These are phyloP conservation scores for Thalassarche chlororhynchos DNA, from an alignment of 2,113 vertebrate genomes.

Conservation along the genomic window DNA sequence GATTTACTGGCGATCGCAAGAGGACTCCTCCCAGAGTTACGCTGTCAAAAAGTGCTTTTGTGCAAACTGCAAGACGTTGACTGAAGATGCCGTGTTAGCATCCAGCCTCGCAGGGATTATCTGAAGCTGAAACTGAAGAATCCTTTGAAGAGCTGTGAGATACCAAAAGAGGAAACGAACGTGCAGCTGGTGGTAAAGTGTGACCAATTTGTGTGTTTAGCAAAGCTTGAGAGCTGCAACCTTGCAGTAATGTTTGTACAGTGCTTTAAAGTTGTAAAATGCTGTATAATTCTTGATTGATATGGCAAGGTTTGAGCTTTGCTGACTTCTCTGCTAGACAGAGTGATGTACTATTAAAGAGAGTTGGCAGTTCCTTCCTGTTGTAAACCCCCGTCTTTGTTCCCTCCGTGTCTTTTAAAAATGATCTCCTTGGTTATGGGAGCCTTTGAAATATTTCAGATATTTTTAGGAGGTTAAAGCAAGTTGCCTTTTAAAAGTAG, in stretches of 20 bases:
- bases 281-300: not conserved
- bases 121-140: not conserved
- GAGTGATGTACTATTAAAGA: conserved; percentile 6
- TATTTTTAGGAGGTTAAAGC: not conserved
- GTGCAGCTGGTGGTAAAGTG: not conserved
- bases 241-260: not conserved
- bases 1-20: not conserved
- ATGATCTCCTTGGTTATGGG: not conserved
- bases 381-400: not conserved
- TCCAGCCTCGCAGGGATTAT: not conserved
- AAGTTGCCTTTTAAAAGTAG: not conserved
- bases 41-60: not conserved
- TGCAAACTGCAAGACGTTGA: not conserved
- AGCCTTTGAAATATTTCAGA: not conserved
- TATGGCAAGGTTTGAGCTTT: not conserved
- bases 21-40: not conserved
- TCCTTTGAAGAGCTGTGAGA: not conserved
- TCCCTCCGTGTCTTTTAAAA: not conserved
- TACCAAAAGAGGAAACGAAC: not conserved
- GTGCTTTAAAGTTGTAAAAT: not conserved
- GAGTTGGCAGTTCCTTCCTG: conserved; percentile 15
- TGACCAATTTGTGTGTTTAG: not conserved
- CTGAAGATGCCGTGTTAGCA: not conserved
- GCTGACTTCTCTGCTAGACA: not conserved
- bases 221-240: not conserved